A percentile compares a stretch with the other conserved stretches of the same genome.
These are phyloP conservation scores for Axinella damicornis DNA, from an alignment of 37 sponge, comb jelly and placozoan genomes.

Conservation along the genomic window DNA sequence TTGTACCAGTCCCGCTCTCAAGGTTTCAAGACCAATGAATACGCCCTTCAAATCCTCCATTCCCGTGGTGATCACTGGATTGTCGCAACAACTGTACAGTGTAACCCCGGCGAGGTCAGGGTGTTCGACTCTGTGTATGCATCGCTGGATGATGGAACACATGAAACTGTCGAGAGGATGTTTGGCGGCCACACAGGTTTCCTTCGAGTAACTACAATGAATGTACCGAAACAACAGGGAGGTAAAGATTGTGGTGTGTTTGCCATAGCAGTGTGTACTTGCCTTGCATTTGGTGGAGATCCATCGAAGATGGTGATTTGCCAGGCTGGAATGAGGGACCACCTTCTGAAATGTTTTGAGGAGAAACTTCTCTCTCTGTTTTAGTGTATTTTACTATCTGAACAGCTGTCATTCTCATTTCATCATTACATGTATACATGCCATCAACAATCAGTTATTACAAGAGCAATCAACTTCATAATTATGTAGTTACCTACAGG, in stretches of 20 bases:
- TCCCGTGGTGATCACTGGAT: not conserved
- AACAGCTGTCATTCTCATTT: no score
- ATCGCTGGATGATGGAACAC: not conserved
- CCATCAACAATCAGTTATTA: no score
- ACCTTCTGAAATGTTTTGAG: no score
- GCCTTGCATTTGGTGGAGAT: slow-evolving; percentile 47
- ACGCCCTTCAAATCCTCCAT: not conserved
- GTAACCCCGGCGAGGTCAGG: not conserved
- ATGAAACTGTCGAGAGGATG: not conserved
- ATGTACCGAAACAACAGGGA: slow-evolving; percentile 18
- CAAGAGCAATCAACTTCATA: no score
- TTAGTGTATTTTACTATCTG: no score
- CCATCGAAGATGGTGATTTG: slow-evolving; percentile 13
- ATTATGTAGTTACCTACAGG: no score
- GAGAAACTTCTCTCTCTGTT: no score
- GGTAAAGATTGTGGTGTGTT: slow-evolving; percentile 7
- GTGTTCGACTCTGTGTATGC: not conserved
- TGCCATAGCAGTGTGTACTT: slow-evolving; percentile 44
- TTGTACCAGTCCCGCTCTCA: slow-evolving; percentile 4
- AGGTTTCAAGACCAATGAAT: not conserved
- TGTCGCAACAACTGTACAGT: not conserved
- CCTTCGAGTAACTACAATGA: not conserved
- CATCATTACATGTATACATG: no score
- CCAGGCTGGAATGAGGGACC: no score
- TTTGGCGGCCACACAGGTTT: not conserved